Base-by-base conservation (phyloP, 2,113 vertebrate species). In the Saccopteryx leptura region DNA sequence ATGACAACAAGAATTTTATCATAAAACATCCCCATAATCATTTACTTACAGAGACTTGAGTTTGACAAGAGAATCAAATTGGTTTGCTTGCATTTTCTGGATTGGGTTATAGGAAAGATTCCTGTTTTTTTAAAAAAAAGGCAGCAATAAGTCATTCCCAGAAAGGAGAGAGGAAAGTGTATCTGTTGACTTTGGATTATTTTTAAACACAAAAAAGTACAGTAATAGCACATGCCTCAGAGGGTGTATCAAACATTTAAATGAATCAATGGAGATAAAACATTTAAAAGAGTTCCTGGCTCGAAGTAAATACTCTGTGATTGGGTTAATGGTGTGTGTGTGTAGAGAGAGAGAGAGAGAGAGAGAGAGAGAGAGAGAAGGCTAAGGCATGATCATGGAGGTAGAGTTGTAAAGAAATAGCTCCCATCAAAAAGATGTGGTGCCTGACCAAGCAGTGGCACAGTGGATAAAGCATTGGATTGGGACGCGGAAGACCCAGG, bases 51-150 rank as follows among this genome's bases (percentile, higher is more conserved):
- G 97, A 61, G 99, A 99, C 96, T 99, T 99, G 85, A 99, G 98
- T 95, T 99, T 99, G 96, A 97, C 81, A 95, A 99, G 93, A 96
- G 99, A 99, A 98, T 99, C 99, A 98, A 99, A 99, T 97, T 99
- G 99, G 86, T 99, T 98, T 84, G 97, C 97, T 95, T 99, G 99
- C 94, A 99, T 98, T 98, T 99, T 98, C 98, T 98, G 97, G 65
- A 99, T 99, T 31, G 99, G 99, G 94, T 99, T 99, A 97, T 99
- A 99, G 4, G 99, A 99, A 98, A 99, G 99, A 96, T 99, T 99
- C 95, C 99, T 99, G 93, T 85, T 96, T 98, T 97, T 31, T 93
- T 28, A 58, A 76, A 91, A 72, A 60, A 87, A 85, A 75, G 31
- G 65, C 21, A 97, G 7, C 10, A 79, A 72, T 56, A 81, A 10